These are phyloP conservation scores for Heliconius ismenius DNA, from an alignment of 2,888 invertebrate genomes.

Conservation along the genomic window DNA sequence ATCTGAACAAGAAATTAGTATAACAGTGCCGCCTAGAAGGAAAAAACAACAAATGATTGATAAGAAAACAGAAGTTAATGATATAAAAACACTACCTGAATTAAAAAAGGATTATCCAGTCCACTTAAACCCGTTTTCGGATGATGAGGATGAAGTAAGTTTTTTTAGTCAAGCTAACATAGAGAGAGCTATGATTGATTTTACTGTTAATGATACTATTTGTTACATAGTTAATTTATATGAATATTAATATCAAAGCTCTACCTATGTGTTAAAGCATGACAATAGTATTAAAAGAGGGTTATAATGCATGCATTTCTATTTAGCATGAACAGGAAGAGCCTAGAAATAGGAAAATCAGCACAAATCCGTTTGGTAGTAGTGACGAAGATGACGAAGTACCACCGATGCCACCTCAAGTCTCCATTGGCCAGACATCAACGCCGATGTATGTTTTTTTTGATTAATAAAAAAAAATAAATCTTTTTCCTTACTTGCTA, in stretches of 20 bases:
- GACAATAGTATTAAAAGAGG: conserved; percentile 8
- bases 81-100: conserved; percentile 35
- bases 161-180: not conserved
- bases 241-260: not conserved
- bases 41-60: conserved; percentile 59
- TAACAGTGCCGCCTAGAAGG: conserved; percentile 74
- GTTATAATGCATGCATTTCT: conserved; percentile 42
- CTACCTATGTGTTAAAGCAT: not conserved
- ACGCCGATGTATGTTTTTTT: conserved; percentile 61
- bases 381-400: conserved; percentile 83
- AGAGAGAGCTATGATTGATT: conserved; percentile 4
- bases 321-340: conserved; percentile 48
- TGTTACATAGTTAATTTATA: not conserved
- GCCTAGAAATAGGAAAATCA: conserved; percentile 63
- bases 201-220: not conserved
- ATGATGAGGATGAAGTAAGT: conserved; percentile 80
- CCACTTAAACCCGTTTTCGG: conserved; percentile 91
- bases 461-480: not conserved
- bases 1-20: conserved; percentile 58
- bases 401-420: conserved; percentile 62
- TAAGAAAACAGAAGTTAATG: conserved; percentile 48
- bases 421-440: conserved; percentile 50
- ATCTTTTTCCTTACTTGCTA: not conserved
- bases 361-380: conserved; percentile 87
- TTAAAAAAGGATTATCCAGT: conserved; percentile 84